phyloP scores from a whole-genome alignment of 2,888 invertebrate genomes.

The Myathropa florea region DNA sequence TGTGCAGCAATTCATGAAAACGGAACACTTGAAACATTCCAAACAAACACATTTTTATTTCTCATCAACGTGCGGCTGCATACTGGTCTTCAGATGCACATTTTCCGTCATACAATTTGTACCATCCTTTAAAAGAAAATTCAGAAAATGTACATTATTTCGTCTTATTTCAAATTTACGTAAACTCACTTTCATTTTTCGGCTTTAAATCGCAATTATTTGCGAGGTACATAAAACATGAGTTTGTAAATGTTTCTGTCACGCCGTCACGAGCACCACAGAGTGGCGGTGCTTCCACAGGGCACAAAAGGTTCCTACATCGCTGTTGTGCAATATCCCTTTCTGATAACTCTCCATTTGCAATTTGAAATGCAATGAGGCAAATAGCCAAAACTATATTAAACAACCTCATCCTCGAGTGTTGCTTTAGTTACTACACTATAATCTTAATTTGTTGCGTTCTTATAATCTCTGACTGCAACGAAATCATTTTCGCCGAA shows the following conservation, averaged over 20 bases:
- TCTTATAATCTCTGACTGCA: not conserved
- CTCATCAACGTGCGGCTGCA: not conserved
- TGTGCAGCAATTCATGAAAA: too few relatives aligned
- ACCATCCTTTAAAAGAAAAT: not conserved
- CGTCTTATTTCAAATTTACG: not conserved
- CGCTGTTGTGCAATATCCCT: conserved; percentile 5
- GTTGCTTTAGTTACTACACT: too few relatives aligned
- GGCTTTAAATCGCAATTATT: conserved; percentile 29
- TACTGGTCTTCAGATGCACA: not conserved
- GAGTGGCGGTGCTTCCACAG: not conserved
- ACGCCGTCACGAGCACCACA: not conserved
- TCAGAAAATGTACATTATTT: not conserved
- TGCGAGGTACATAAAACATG: conserved; percentile 18
- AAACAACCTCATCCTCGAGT: not conserved
- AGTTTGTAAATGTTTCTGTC: conserved; percentile 3
- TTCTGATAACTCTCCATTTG: not conserved
- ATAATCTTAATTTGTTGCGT: too few relatives aligned
- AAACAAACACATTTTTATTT: not conserved
- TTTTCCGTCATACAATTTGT: not conserved
- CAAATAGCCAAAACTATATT: not conserved
- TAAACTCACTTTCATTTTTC: not conserved
- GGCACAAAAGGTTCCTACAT: conserved; percentile 12
- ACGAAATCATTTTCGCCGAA: not conserved
- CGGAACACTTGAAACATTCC: too few relatives aligned
- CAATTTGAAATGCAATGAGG: not conserved